A percentile compares a stretch with the other conserved stretches of the same genome.
Conservation (phyloP, 2,888 invertebrate species). For the Branchipolynoe longqiensis region DNA sequence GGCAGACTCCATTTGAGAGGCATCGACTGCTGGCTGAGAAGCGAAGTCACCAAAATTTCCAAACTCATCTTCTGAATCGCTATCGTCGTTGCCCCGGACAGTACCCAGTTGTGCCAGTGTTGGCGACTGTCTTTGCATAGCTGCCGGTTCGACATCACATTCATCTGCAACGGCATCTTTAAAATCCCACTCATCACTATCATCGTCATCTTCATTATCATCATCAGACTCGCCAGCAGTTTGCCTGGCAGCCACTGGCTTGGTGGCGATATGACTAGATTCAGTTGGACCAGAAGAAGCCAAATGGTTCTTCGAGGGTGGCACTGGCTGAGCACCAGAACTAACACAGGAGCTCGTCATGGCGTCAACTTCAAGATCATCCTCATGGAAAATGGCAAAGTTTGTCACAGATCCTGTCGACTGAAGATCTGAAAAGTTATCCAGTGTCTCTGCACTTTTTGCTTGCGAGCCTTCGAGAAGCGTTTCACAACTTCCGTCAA, state of each 20-base stretch:
- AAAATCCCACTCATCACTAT: slow-evolving; percentile 55
- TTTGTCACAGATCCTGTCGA: slow-evolving; percentile 21
- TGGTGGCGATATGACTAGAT: slow-evolving; percentile 20
- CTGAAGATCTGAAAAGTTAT: slow-evolving; percentile 38
- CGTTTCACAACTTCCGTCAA: slow-evolving; percentile 10
- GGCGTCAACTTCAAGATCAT: not conserved
- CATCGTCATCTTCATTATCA: slow-evolving; percentile 26
- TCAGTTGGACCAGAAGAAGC: not conserved
- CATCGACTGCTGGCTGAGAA: not conserved
- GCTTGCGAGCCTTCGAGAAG: slow-evolving; percentile 36
- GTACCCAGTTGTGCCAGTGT: not conserved
- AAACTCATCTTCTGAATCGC: slow-evolving; percentile 11
- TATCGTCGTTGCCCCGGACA: not conserved
- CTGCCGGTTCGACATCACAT: not conserved
- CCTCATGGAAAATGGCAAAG: not conserved
- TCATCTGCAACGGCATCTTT: not conserved
- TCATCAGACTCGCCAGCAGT: not conserved
- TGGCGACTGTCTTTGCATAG: slow-evolving; percentile 26
- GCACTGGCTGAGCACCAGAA: slow-evolving; percentile 25
- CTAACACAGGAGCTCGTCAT: slow-evolving; percentile 39
- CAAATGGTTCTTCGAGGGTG: no score
- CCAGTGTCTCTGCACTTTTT: not conserved
- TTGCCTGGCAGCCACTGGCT: not conserved
- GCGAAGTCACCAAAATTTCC: slow-evolving; percentile 42
- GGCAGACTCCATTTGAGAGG: not conserved